Evolutionary conservation across 2,797 vertebrate genomes (phyloP).

Genomic region (Pseudochirops corinnae): DNA sequence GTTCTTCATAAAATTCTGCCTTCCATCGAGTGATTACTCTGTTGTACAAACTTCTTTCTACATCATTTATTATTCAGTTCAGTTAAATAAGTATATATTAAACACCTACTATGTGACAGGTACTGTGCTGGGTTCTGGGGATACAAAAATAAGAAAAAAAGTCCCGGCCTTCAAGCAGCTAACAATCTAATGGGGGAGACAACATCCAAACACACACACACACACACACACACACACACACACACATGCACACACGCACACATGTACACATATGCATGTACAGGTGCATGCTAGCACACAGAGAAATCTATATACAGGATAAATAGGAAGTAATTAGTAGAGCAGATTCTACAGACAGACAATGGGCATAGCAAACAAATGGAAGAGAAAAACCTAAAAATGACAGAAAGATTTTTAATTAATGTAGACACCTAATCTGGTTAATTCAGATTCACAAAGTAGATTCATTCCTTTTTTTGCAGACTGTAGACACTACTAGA

Average conservation of each 20-base stretch:
- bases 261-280: too few species aligned
- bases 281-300: too few species aligned
- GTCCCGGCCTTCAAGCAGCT: background rate
- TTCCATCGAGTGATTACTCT: background rate
- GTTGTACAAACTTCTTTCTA: background rate
- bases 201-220: background rate
- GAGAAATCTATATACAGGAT: too few species aligned
- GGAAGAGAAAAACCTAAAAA: background rate
- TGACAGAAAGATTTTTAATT: background rate
- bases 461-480: background rate
- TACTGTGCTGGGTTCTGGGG: background rate
- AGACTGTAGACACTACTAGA: background rate
- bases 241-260: too few species aligned
- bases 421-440: background rate
- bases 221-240: too few species aligned
- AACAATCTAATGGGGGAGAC: background rate
- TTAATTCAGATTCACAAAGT: background rate
- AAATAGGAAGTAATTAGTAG: too few species aligned
- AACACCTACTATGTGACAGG: too few species aligned
- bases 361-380: background rate
- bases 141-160: too few species aligned
- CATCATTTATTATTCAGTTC: background rate
- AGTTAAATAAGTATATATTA: too few species aligned
- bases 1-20: background rate
- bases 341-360: background rate